Base-by-base conservation (phyloP, 2,888 invertebrate genomes). In the Tolmerus cingulatus region DNA sequence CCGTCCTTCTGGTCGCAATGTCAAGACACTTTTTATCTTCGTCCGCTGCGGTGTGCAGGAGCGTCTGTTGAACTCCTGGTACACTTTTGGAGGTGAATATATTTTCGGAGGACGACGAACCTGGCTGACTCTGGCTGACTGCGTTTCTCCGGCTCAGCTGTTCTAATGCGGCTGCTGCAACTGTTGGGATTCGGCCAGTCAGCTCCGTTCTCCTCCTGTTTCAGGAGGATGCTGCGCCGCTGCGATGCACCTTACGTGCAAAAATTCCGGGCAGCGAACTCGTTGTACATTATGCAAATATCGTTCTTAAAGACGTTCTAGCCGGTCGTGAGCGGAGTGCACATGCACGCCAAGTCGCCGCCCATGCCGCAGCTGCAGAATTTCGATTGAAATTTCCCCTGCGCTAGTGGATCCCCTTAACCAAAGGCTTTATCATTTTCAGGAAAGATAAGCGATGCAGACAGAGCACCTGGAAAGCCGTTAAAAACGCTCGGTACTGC, bases 361-460 rank as follows among this genome's bases (percentile, higher is more conserved):
- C n/a, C 43, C 8, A 19, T 19, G 9, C 55, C 27, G 27, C 37
- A 66, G 37, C 82, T 55, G 82, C 82, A 82, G 66, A 55, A 82
- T 82, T 19, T 57, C 82, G 37, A 82, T 57, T 66, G 57, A 82
- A 82, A 57, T 82, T 37, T 46, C 57, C 9, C 37, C 23, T 1
- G 5, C 57, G 23, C 37, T 82, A 40, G 9, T 66, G 66, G 57
- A 82, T 55, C 57, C 37, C 2, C 19, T 37, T 82, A 66, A 55
- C 82, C 23, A 34, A 5, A 57, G 19, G 82, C 14, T 57, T 57
- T 82, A 82, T 82, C 82, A 30, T 82, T 82, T 40, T 37, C n/a
- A 82, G 82, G 57, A 82, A 34, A 82, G 82, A 82, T 82, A 82
- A 82, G 82, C 82, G 82, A 82, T 82, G 82, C 57, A 8, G 82